phyloP scores from a whole-genome alignment of 2,888 invertebrate genomes.

The Cataglyphis livida region DNA sequence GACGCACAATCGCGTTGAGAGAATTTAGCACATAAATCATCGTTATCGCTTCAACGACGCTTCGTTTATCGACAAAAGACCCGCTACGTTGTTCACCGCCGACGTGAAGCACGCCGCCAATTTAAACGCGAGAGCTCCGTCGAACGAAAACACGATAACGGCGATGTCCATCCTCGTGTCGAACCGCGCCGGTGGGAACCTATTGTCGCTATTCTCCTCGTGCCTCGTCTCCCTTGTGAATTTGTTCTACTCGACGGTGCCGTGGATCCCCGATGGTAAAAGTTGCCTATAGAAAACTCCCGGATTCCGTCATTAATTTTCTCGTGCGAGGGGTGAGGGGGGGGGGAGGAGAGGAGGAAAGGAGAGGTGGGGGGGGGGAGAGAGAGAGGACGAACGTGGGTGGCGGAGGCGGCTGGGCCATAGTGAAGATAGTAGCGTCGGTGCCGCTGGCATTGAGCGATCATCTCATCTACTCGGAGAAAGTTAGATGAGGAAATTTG shows the following conservation, averaged over 20 bases:
- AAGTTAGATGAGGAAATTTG: slow-evolving; percentile 86
- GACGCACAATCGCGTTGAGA: background rate
- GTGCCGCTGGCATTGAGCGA: slow-evolving; percentile 83
- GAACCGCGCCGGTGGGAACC: slow-evolving; percentile 57
- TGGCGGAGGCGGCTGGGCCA: slow-evolving; percentile 60
- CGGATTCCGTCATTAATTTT: slow-evolving; percentile 81
- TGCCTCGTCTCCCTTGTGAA: slow-evolving; percentile 59
- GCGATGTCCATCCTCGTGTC: slow-evolving; percentile 61
- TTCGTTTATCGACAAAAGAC: slow-evolving; percentile 45
- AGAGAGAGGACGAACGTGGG: background rate
- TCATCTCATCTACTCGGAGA: slow-evolving; percentile 84
- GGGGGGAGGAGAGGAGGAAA: background rate
- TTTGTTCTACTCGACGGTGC: slow-evolving; percentile 65
- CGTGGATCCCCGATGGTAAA: slow-evolving; percentile 67
- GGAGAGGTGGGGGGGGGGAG: no score
- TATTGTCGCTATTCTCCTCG: slow-evolving; percentile 64
- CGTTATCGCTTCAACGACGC: slow-evolving; percentile 33
- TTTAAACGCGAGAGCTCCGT: slow-evolving; percentile 49
- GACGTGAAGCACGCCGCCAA: slow-evolving; percentile 38
- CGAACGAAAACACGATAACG: slow-evolving; percentile 56
- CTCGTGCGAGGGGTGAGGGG: slow-evolving; percentile 49
- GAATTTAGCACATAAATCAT: slow-evolving; percentile 38
- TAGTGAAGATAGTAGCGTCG: slow-evolving; percentile 68
- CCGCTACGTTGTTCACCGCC: slow-evolving; percentile 6
- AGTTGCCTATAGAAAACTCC: slow-evolving; percentile 78